These are phyloP conservation scores for Isoperla grammatica DNA, from an alignment of 2,888 invertebrate genomes.

Conservation along the genomic window DNA sequence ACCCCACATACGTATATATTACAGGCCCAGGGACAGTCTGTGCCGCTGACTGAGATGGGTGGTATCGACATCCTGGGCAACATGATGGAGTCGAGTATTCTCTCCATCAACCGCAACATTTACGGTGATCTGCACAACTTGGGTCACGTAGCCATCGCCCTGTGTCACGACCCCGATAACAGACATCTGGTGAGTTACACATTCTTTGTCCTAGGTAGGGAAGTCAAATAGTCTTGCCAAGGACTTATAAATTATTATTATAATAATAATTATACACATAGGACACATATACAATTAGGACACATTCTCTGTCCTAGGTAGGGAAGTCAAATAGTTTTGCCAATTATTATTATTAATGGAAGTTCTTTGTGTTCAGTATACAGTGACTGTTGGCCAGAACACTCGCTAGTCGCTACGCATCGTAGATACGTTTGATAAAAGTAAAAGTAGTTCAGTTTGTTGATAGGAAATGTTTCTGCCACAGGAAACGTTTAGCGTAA, in stretches of 20 bases:
- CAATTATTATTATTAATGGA: too few species aligned
- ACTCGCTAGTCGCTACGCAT: too few species aligned
- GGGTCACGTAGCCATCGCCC: slow-evolving; percentile 72
- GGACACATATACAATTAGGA: background rate
- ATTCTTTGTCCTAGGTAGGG: background rate
- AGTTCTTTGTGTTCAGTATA: too few species aligned
- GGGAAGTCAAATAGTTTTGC: too few species aligned
- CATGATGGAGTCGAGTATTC: slow-evolving; percentile 65
- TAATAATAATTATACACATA: too few species aligned
- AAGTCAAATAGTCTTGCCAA: too few species aligned
- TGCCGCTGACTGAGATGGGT: slow-evolving; percentile 34
- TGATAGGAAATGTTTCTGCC: too few species aligned
- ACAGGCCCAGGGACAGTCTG: background rate
- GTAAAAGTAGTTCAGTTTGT: background rate
- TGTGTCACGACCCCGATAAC: slow-evolving; percentile 75
- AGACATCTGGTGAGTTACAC: slow-evolving; percentile 55
- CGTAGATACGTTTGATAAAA: background rate
- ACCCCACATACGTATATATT: too few species aligned
- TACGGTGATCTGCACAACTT: slow-evolving; percentile 80
- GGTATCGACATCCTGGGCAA: slow-evolving; percentile 78
- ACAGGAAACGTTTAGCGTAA: slow-evolving; percentile 73
- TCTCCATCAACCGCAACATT: slow-evolving; percentile 61
- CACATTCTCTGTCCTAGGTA: background rate
- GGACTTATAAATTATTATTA: background rate
- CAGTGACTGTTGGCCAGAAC: too few species aligned